These are phyloP conservation scores for Mormyrus proboscirostris DNA, from an alignment of 2,797 vertebrate genomes.

Conservation along the genomic window DNA sequence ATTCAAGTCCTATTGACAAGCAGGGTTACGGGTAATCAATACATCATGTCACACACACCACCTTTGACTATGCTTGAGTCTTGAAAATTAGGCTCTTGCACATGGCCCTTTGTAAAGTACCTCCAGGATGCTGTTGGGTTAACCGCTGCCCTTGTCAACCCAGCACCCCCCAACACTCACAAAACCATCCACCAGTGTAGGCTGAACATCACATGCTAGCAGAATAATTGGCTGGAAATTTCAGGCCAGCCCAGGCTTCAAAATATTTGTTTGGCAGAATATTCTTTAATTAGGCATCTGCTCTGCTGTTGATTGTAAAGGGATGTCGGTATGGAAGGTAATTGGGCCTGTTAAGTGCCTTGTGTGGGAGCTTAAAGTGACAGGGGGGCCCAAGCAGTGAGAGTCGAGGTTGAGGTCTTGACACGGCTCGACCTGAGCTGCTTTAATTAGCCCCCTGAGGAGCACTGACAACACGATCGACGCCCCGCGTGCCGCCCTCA, in stretches of 20 bases:
- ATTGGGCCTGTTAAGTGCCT: not conserved
- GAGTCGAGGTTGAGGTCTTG: constrained; percentile 1
- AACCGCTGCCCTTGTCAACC: not conserved
- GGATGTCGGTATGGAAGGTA: not conserved
- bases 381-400: not conserved
- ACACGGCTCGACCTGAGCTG: not conserved
- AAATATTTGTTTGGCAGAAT: not conserved
- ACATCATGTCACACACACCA: not conserved
- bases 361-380: not conserved
- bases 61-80: not conserved
- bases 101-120: not conserved
- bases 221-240: not conserved
- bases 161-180: not conserved
- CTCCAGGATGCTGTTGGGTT: not conserved
- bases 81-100: not conserved
- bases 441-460: constrained; percentile 9
- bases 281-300: constrained; percentile 11
- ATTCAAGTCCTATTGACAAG: not conserved
- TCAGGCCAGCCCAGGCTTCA: not conserved
- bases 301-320: not conserved
- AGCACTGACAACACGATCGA: not conserved
- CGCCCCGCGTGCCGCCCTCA: not conserved
- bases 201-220: not conserved
- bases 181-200: not conserved
- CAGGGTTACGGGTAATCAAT: not conserved